phyloP scores from a whole-genome alignment of 2,113 vertebrate genomes.

The Eublepharis macularius region DNA sequence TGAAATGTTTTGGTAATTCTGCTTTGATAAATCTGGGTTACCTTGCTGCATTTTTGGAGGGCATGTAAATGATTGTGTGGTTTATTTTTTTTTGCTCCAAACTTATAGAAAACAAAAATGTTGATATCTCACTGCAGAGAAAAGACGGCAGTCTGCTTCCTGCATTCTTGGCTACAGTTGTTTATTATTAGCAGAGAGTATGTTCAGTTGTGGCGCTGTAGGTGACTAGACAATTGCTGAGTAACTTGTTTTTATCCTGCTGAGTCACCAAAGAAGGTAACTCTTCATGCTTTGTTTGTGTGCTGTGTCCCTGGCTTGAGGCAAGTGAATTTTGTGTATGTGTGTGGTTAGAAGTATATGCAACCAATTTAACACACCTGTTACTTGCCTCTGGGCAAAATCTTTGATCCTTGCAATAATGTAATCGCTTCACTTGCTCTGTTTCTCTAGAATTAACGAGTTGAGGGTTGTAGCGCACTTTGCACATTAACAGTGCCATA shows the following conservation, averaged over 20 bases:
- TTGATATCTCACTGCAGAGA: not conserved
- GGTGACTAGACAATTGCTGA: not conserved
- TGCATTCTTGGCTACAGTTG: not conserved
- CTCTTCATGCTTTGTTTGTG: not conserved
- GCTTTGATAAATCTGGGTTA: too few relatives aligned
- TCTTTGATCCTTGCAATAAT: constrained; percentile 19
- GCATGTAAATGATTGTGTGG: too few relatives aligned
- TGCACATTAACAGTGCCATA: not conserved
- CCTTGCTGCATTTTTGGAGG: too few relatives aligned
- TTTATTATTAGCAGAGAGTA: not conserved
- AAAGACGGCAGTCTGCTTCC: not conserved
- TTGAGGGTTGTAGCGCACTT: not conserved
- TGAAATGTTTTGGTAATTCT: too few relatives aligned
- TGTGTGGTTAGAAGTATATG: not conserved
- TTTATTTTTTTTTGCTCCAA: too few relatives aligned
- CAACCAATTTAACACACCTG: constrained; percentile 15
- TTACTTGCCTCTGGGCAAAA: constrained; percentile 6
- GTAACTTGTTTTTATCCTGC: not conserved
- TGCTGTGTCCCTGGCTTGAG: not conserved
- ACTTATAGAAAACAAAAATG: too few relatives aligned
- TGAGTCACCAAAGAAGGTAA: not conserved
- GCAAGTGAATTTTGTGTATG: not conserved
- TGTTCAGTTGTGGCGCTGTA: not conserved
- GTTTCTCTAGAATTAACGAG: constrained; percentile 6
- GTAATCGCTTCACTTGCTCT: not conserved